phyloP scores from a whole-genome alignment of 2,888 invertebrate species.

The Buathra laborator region DNA sequence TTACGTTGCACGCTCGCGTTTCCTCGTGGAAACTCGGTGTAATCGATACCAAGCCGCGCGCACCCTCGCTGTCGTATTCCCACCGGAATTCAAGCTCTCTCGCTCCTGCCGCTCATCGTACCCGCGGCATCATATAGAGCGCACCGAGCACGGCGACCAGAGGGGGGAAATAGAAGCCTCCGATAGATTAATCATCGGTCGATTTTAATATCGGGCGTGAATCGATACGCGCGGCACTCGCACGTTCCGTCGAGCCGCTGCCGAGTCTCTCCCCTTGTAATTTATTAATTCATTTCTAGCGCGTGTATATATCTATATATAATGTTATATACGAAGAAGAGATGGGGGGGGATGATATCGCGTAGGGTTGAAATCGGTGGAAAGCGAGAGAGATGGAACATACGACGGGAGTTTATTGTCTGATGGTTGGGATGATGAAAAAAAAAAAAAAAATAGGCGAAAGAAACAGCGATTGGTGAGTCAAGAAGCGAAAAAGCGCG shows the following conservation, averaged over 20 bases:
- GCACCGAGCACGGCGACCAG: background rate
- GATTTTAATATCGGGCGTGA: slow-evolving; percentile 78
- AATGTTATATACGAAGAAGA: background rate
- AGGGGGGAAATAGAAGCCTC: slow-evolving; percentile 28
- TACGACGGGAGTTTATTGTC: slow-evolving; percentile 61
- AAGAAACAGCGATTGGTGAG: slow-evolving; percentile 14
- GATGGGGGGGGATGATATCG: background rate
- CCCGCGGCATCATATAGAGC: slow-evolving; percentile 2
- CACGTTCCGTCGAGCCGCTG: slow-evolving; percentile 57
- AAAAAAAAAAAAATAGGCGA: slow-evolving; percentile 20
- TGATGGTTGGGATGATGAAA: slow-evolving; percentile 27
- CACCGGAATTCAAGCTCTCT: slow-evolving; percentile 60
- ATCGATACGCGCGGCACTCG: slow-evolving; percentile 69
- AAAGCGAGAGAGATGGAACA: slow-evolving; percentile 20
- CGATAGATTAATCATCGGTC: slow-evolving; percentile 79
- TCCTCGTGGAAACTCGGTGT: slow-evolving; percentile 69
- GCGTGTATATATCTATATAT: slow-evolving; percentile 41
- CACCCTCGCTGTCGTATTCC: slow-evolving; percentile 45
- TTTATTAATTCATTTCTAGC: slow-evolving; percentile 79
- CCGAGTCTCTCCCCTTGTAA: slow-evolving; percentile 67
- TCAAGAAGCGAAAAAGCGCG: background rate
- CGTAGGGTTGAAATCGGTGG: slow-evolving; percentile 15
- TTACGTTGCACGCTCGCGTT: slow-evolving; percentile 57
- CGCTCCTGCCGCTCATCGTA: background rate
- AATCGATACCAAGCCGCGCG: slow-evolving; percentile 73